Percentiles rank a stretch among this genome's conserved stretches.
Conservation (phyloP, 2,113 vertebrate species). For the Macroglossus sobrinus region DNA sequence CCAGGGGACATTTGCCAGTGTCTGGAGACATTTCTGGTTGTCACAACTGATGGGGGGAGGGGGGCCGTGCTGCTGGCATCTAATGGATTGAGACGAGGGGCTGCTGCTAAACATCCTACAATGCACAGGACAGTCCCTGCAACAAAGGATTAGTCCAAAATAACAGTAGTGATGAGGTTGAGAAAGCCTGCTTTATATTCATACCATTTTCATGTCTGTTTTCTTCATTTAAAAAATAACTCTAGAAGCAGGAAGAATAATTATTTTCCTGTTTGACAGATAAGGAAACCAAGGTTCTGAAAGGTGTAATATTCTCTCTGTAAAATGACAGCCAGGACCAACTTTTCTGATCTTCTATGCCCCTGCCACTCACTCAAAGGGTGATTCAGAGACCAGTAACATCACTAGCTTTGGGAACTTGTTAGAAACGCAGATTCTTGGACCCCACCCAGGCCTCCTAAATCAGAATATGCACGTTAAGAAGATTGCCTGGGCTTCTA, state of each 20-base stretch:
- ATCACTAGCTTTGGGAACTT: not conserved
- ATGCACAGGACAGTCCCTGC: not conserved
- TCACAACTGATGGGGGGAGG: not conserved
- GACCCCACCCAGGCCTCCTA: not conserved
- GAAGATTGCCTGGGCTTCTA: not conserved
- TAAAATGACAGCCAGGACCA: not conserved
- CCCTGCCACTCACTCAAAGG: not conserved
- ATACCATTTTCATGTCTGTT: not conserved
- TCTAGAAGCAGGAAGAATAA: not conserved
- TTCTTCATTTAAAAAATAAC: slow-evolving; percentile 34
- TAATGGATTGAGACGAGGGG: not conserved
- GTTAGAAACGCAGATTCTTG: not conserved
- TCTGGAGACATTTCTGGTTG: not conserved
- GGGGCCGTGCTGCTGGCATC: not conserved
- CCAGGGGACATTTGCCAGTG: not conserved
- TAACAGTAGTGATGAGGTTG: not conserved
- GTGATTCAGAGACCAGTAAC: not conserved
- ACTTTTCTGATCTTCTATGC: not conserved
- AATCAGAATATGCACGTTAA: not conserved
- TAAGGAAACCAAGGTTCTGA: not conserved
- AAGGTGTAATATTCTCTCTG: not conserved
- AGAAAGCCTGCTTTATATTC: slow-evolving; percentile 2
- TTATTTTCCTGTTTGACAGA: not conserved
- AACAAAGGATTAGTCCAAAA: not conserved
- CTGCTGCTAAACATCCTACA: not conserved